These are phyloP conservation scores for Prochilodus magdalenae DNA, from an alignment of 2,113 vertebrate genomes.

Conservation along the genomic window DNA sequence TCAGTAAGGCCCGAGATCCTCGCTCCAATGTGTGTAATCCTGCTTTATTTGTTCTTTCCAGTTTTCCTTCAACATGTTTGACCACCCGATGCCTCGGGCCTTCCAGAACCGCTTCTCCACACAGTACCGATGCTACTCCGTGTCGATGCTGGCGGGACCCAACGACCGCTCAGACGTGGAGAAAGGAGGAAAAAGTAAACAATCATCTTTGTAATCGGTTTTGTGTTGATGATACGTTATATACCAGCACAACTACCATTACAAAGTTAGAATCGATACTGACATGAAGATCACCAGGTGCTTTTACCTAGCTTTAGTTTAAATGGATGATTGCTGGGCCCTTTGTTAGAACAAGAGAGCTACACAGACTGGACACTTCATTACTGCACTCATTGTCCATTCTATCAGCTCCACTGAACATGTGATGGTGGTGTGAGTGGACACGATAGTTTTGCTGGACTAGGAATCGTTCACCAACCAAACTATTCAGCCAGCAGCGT, in stretches of 20 bases:
- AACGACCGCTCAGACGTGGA: conserved; percentile 99
- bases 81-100: conserved; percentile 91
- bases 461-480: too few relatives aligned
- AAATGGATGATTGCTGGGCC: too few relatives aligned
- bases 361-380: too few relatives aligned
- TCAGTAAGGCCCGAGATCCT: neutral
- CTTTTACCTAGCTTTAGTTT: too few relatives aligned
- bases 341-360: too few relatives aligned
- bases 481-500: too few relatives aligned
- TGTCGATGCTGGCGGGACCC: conserved; percentile 96
- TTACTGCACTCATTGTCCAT: too few relatives aligned
- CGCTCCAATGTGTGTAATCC: neutral
- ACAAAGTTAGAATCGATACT: too few relatives aligned
- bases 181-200: conserved; percentile 99
- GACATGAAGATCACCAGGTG: too few relatives aligned
- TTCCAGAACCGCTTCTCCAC: conserved; percentile 98
- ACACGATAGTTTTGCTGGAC: too few relatives aligned
- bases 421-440: too few relatives aligned
- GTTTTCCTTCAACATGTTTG: conserved; percentile 98
- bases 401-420: too few relatives aligned
- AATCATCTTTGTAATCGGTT: conserved; percentile 59
- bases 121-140: conserved; percentile 97
- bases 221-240: neutral
- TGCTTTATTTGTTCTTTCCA: conserved; percentile 56
- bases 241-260: neutral